Conservation (phyloP, 2,797 vertebrate species). For the Dicrostonyx torquatus region DNA sequence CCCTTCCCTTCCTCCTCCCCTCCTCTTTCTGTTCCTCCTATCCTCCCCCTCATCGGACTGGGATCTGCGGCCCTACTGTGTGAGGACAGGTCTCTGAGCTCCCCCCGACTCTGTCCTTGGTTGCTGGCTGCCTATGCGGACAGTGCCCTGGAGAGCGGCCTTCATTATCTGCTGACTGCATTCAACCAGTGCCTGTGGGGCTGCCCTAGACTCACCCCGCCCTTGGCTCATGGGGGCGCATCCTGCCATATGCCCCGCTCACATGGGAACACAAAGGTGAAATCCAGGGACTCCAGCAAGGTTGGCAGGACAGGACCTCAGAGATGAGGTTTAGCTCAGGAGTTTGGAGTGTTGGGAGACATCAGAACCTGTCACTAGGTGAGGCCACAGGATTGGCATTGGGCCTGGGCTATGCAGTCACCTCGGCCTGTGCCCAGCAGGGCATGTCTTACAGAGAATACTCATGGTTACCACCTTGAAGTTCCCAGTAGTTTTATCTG, state of each 20-base stretch:
- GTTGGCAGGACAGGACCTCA: not conserved
- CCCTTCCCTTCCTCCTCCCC: not conserved
- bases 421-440: not conserved
- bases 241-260: not conserved
- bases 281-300: not conserved
- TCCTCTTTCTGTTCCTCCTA: not conserved
- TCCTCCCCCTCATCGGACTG: not conserved
- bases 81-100: not conserved
- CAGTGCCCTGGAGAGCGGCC: not conserved
- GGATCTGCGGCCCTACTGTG: not conserved
- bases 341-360: not conserved
- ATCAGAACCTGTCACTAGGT: not conserved
- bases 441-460: not conserved
- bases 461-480: too few species aligned
- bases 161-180: not conserved
- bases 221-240: not conserved
- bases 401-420: not conserved
- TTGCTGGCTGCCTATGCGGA: too few species aligned
- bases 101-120: not conserved
- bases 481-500: not conserved
- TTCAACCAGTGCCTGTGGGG: not conserved
- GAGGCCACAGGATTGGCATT: not conserved
- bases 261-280: not conserved
- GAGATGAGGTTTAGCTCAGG: not conserved
- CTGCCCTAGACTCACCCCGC: not conserved